Evolutionary conservation across 2,888 invertebrate species (phyloP).

Genomic region (Aplocera efformata): DNA sequence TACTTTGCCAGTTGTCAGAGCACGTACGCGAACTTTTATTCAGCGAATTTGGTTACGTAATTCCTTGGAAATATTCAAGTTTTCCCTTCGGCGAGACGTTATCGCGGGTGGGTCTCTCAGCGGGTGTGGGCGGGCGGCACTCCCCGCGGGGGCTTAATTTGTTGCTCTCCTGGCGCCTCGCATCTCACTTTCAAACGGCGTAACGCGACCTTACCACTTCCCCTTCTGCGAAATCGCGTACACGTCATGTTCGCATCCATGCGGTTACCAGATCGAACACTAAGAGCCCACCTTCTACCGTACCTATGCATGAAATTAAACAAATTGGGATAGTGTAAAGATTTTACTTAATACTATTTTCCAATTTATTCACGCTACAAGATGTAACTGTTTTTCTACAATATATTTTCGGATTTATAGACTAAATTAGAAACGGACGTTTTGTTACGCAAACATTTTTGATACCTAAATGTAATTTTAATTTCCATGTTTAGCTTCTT

Average conservation of each 20-base stretch:
- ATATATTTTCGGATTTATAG: too few relatives aligned
- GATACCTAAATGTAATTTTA: conserved; percentile 9
- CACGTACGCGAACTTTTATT: conserved; percentile 71
- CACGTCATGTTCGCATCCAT: conserved; percentile 54
- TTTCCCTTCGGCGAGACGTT: conserved; percentile 74
- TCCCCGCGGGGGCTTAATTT: conserved; percentile 78
- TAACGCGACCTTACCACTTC: conserved; percentile 75
- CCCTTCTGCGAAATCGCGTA: conserved; percentile 57
- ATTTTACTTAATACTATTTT: too few relatives aligned
- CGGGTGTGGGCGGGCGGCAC: conserved; percentile 60
- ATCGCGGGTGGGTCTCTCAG: conserved; percentile 69
- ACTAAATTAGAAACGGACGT: too few relatives aligned
- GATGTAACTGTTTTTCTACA: too few relatives aligned
- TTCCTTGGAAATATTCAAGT: conserved; percentile 74
- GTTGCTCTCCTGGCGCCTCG: conserved; percentile 80
- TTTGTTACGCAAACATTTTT: too few relatives aligned
- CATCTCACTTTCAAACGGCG: conserved; percentile 78
- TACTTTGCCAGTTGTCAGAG: conserved; percentile 61
- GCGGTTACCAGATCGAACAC: conserved; percentile 36
- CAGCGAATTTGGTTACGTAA: conserved; percentile 68
- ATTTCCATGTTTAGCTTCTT: conserved; percentile 19
- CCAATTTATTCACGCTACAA: too few relatives aligned
- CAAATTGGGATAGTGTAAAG: too few relatives aligned
- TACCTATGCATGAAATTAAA: too few relatives aligned
- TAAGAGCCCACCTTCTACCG: not conserved